Conservation (phyloP, 2,113 vertebrate species). For the Nibea coibor region DNA sequence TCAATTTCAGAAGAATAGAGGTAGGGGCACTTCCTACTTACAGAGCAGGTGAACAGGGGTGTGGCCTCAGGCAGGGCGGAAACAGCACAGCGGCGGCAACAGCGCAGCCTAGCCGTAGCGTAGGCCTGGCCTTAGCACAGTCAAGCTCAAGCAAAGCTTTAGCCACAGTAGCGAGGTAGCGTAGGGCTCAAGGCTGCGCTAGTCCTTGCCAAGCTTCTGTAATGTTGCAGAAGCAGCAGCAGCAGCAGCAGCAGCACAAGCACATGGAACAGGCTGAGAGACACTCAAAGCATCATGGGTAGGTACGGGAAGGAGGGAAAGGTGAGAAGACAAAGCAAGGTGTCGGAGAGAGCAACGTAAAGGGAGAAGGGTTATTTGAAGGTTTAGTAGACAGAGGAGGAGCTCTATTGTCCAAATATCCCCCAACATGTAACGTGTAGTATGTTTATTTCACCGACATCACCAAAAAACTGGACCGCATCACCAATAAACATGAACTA, state of each 20-base stretch:
- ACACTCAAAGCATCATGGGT: slow-evolving; percentile 99
- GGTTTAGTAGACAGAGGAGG: slow-evolving; percentile 93
- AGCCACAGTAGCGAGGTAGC: slow-evolving; percentile 67
- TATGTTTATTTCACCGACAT: slow-evolving; percentile 6
- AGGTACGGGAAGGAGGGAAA: slow-evolving; percentile 78
- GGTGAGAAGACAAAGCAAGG: slow-evolving; percentile 91
- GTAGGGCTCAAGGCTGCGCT: slow-evolving; percentile 89
- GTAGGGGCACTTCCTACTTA: slow-evolving; percentile 98
- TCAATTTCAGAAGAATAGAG: slow-evolving; percentile 82
- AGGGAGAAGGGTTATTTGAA: slow-evolving; percentile 90
- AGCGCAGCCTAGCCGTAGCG: slow-evolving; percentile 73
- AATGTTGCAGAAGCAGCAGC: slow-evolving; percentile 89
- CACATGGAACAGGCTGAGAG: slow-evolving; percentile 97
- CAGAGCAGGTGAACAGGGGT: slow-evolving; percentile 94
- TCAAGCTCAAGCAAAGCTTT: slow-evolving; percentile 76
- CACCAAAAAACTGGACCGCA: slow-evolving; percentile 39
- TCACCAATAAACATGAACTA: slow-evolving; percentile 30
- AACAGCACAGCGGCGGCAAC: slow-evolving; percentile 59
- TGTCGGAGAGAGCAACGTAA: slow-evolving; percentile 92
- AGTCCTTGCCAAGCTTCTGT: slow-evolving; percentile 97
- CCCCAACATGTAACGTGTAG: slow-evolving; percentile 79
- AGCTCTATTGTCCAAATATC: slow-evolving; percentile 97
- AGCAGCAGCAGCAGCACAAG: slow-evolving; percentile 95
- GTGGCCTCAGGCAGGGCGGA: slow-evolving; percentile 93
- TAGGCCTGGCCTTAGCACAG: slow-evolving; percentile 74